Base-by-base conservation (phyloP, 2,888 invertebrate genomes). In the Eledone cirrhosa region DNA sequence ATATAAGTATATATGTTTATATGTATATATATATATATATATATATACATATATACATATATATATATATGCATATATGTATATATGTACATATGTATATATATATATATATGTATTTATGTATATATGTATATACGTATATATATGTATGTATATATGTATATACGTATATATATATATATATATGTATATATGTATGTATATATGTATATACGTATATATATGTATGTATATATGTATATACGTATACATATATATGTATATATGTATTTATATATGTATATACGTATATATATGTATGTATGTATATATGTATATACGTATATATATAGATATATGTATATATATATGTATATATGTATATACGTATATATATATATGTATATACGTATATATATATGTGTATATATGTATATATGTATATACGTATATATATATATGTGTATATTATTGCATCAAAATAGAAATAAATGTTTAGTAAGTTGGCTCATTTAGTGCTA, bases 11-110 rank as follows among this genome's bases (percentile, higher is more conserved):
- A n/a, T n/a, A n/a, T n/a, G n/a, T 14, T 27, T 22, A 1, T 7
- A 29, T 24, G 14, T 19, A 24, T 24, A 29, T 13, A 19, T 19
- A 67, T 29, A 0, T 0, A 22, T 0, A 27, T 2, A 67, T 24
- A 67, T 24, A 27, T 65, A 65, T n/a, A 65, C 29, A 65, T n/a
- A 65, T n/a, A 65, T 65, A 65, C 16, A 65, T 65, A 65, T 27
- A 65, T 65, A 65, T 27, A 24, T 65, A 24, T 65, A 24, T 65
- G n/a, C 11, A 22, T 19, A 8, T 22, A 22, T 22, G 5, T 22
- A 22, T 16, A 2, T 16, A 1, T 65, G 27, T 65, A 8, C 11
- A 22, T 65, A 8, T 65, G n/a, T 65, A 22, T 65, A n/a, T 59
- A 59, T 22, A 22, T 63, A 63, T 63, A n/a, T 22, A 63, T 63